Evolutionary conservation across 2,113 vertebrate genomes (phyloP).

Genomic region (Chamaetylas fuelleborni): DNA sequence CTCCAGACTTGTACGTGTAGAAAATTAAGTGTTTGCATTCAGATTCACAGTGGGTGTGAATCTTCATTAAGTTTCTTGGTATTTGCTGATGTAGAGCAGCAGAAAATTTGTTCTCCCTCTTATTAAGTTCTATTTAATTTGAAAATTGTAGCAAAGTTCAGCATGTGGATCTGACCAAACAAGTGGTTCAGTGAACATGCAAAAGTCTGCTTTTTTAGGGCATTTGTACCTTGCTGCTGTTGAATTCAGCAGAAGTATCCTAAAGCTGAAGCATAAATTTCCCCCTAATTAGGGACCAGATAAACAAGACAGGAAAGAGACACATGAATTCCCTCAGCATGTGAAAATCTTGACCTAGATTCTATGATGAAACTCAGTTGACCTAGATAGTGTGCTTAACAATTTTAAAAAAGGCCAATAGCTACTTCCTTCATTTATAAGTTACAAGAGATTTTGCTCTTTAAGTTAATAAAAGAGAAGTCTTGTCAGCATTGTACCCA

Average conservation of each 20-base stretch:
- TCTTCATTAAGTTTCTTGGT: neutral
- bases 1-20: neutral
- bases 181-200: neutral
- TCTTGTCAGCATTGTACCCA: neutral
- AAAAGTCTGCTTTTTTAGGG: neutral
- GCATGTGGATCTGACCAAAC: neutral
- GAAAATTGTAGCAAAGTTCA: neutral
- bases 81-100: neutral
- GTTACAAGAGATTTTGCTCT: neutral
- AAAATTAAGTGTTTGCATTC: neutral
- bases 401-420: neutral
- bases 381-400: slow-evolving; percentile 11
- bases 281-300: neutral
- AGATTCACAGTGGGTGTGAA: neutral
- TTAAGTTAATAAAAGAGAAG: neutral
- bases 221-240: neutral
- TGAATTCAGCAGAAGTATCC: neutral
- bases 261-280: neutral
- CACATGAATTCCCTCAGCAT: neutral
- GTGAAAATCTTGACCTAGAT: slow-evolving; percentile 46
- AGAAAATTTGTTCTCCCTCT: neutral
- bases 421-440: neutral
- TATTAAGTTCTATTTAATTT: neutral
- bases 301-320: neutral
- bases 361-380: neutral